Percentiles rank a stretch among this genome's conserved stretches.
Conservation (phyloP, 1,140 invertebrate genomes). For the Saxidomus purpurata region DNA sequence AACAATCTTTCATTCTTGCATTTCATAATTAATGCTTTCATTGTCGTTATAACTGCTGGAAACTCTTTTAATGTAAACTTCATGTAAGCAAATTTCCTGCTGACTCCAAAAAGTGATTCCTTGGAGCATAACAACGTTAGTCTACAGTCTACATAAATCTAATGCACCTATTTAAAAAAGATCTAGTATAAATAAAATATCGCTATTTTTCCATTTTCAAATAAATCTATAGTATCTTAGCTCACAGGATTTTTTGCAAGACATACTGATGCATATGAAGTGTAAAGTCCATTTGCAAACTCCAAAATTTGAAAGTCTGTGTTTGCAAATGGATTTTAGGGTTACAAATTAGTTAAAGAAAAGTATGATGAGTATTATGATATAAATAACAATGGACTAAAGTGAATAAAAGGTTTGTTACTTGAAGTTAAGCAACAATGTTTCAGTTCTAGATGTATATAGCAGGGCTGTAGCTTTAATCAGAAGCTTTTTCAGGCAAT, state of each 20-base stretch:
- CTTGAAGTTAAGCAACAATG: background rate
- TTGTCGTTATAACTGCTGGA: no score
- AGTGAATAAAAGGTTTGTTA: background rate
- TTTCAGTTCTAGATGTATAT: background rate
- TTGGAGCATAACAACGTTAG: no score
- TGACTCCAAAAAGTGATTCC: no score
- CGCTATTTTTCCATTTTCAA: no score
- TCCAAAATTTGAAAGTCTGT: background rate
- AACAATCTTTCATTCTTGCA: no score
- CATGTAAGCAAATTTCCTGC: no score
- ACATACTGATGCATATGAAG: background rate
- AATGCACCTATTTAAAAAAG: no score
- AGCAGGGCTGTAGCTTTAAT: background rate
- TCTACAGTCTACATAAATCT: no score
- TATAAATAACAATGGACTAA: background rate
- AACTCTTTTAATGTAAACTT: no score
- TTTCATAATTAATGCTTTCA: no score
- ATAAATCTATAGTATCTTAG: background rate
- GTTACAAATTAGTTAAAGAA: background rate
- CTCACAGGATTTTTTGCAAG: slow-evolving; percentile 6
- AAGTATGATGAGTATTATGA: background rate
- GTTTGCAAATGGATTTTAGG: background rate
- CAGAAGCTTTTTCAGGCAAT: background rate
- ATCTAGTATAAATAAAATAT: no score
- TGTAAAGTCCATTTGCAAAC: background rate